Evolutionary conservation across 2,888 invertebrate species (phyloP).

Genomic region (Trisateles emortualis): DNA sequence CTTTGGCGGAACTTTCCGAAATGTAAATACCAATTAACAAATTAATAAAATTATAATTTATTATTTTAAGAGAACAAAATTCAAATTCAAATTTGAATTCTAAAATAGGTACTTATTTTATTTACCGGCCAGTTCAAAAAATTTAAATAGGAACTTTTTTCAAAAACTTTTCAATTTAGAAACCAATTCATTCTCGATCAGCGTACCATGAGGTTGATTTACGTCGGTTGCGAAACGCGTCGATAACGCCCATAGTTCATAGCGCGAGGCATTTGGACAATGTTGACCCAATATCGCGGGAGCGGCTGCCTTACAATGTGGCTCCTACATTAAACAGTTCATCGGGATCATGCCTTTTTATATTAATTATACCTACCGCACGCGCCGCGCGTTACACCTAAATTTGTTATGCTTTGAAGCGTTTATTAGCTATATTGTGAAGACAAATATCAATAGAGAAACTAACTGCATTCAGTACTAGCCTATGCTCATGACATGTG

Average conservation of each 20-base stretch:
- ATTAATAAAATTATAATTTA: too few relatives aligned
- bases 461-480: background rate
- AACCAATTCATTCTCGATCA: constrained; percentile 35
- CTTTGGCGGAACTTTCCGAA: background rate
- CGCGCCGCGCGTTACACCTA: constrained; percentile 10
- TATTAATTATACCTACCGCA: constrained; percentile 44
- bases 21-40: too few relatives aligned
- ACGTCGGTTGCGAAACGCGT: constrained; percentile 51
- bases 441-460: background rate
- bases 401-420: constrained; percentile 4
- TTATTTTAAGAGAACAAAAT: too few relatives aligned
- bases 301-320: constrained; percentile 56
- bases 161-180: constrained; percentile 24
- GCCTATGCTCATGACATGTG: background rate
- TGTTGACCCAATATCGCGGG: constrained; percentile 67
- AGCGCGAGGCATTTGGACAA: constrained; percentile 64
- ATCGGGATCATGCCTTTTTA: constrained; percentile 50
- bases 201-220: constrained; percentile 46
- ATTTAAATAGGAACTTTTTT: constrained; percentile 23
- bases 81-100: too few relatives aligned
- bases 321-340: constrained; percentile 57
- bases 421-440: constrained; percentile 1
- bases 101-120: background rate
- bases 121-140: background rate
- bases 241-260: constrained; percentile 61